These are phyloP conservation scores for Lophotriccus pileatus DNA, from an alignment of 2,797 vertebrate species.

Conservation along the genomic window DNA sequence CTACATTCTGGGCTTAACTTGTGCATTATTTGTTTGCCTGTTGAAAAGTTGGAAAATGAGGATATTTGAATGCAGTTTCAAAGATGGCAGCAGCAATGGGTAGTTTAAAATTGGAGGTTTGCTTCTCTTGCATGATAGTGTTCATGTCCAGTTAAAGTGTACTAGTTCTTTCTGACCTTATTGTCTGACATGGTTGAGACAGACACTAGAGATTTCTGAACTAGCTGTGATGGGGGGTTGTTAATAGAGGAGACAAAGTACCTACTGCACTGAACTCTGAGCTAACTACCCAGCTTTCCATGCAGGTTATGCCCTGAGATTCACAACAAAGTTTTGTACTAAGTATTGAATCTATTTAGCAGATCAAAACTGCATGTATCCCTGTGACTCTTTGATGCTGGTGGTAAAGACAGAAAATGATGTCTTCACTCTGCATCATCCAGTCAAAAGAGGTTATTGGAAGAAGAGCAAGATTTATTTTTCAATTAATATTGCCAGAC, in stretches of 20 bases:
- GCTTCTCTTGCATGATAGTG: neutral
- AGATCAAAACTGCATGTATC: neutral
- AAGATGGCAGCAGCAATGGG: neutral
- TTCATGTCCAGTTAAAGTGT: neutral
- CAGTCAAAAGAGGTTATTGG: neutral
- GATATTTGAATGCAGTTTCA: neutral
- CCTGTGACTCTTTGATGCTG: neutral
- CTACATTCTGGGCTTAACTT: neutral
- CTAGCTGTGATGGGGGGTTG: rapidly evolving
- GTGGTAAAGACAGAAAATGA: neutral
- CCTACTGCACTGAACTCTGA: neutral
- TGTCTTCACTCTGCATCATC: neutral
- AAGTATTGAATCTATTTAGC: neutral
- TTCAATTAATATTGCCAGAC: neutral
- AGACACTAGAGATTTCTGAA: neutral
- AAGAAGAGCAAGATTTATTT: neutral
- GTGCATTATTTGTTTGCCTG: neutral
- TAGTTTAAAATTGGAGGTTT: neutral
- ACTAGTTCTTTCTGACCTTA: neutral
- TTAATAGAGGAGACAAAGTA: neutral
- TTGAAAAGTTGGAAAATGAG: neutral
- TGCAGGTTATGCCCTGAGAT: neutral
- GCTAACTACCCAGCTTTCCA: neutral
- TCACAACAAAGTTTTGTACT: neutral
- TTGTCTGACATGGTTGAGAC: neutral